Percentiles rank a stretch among this genome's conserved stretches.
These are phyloP conservation scores for Adineta ricciae DNA, from an alignment of 2,888 invertebrate genomes.

Conservation along the genomic window DNA sequence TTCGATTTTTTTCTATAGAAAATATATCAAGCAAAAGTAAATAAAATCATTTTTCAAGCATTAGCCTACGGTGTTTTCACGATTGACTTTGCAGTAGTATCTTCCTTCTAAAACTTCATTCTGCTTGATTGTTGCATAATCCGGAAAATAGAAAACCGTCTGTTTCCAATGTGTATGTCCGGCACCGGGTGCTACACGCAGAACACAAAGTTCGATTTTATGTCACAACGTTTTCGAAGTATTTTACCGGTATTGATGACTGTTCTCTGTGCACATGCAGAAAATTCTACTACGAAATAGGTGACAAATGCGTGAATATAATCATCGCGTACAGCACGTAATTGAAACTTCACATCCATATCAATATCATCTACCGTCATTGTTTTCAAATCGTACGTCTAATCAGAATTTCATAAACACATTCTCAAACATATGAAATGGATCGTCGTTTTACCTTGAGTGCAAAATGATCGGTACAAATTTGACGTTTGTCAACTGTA, in stretches of 20 bases:
- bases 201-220: no score
- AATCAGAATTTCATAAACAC: slow-evolving; percentile 33
- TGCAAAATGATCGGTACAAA: slow-evolving; percentile 84
- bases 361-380: slow-evolving; percentile 85
- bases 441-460: slow-evolving; percentile 61
- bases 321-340: slow-evolving; percentile 66
- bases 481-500: slow-evolving; percentile 95
- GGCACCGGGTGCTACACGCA: slow-evolving; percentile 64
- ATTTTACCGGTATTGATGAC: slow-evolving; percentile 69
- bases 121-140: slow-evolving; percentile 90
- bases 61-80: slow-evolving; percentile 65
- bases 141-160: slow-evolving; percentile 84
- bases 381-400: slow-evolving; percentile 91
- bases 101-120: slow-evolving; percentile 78
- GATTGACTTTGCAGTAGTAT: slow-evolving; percentile 87
- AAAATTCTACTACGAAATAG: slow-evolving; percentile 97
- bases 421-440: slow-evolving; percentile 32
- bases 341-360: slow-evolving; percentile 66
- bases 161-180: slow-evolving; percentile 97
- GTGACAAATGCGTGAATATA: slow-evolving; percentile 95
- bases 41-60: background rate
- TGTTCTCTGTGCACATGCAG: slow-evolving; percentile 93
- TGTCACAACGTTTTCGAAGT: no score
- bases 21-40: background rate
- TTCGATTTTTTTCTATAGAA: slow-evolving; percentile 26